Conservation (phyloP, 2,797 vertebrate species). For the Gymnocypris eckloni region DNA sequence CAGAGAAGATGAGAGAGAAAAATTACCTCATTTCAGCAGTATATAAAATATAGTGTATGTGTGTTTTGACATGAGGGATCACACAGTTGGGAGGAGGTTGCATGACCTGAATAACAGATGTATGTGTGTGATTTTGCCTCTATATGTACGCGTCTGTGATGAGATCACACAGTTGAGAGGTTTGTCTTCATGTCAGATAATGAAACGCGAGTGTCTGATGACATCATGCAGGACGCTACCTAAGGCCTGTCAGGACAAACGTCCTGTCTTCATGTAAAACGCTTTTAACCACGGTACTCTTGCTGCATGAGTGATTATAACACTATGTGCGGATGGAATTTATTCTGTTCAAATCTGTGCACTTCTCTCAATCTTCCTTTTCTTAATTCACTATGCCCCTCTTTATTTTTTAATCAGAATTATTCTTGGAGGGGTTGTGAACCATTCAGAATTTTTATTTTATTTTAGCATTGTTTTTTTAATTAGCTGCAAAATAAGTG, state of each 20-base stretch:
- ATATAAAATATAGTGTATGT: constrained; percentile 43
- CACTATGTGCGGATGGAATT: constrained; percentile 59
- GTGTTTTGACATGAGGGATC: constrained; percentile 7
- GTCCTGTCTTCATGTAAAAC: constrained; percentile 32
- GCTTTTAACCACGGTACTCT: constrained; percentile 69
- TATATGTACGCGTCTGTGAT: constrained; percentile 15
- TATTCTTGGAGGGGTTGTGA: not conserved
- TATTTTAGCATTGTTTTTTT: not conserved
- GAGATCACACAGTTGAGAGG: constrained; percentile 32
- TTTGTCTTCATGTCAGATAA: constrained; percentile 19
- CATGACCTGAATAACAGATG: constrained; percentile 54
- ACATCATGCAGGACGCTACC: constrained; percentile 13
- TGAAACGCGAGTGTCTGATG: constrained; percentile 12
- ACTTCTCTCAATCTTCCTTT: not conserved
- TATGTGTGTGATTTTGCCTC: constrained; percentile 18
- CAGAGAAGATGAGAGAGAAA: constrained; percentile 34
- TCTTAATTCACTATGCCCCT: not conserved
- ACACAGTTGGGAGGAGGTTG: constrained; percentile 15
- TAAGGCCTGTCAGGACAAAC: constrained; percentile 43
- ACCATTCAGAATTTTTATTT: not conserved
- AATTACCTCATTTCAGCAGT: constrained; percentile 53
- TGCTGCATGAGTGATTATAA: constrained; percentile 74
- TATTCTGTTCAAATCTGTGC: constrained; percentile 31
- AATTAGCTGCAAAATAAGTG: not conserved
- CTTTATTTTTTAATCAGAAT: constrained; percentile 34